Evolutionary conservation across 2,113 vertebrate species (phyloP).

Genomic region (Rattus rattus): DNA sequence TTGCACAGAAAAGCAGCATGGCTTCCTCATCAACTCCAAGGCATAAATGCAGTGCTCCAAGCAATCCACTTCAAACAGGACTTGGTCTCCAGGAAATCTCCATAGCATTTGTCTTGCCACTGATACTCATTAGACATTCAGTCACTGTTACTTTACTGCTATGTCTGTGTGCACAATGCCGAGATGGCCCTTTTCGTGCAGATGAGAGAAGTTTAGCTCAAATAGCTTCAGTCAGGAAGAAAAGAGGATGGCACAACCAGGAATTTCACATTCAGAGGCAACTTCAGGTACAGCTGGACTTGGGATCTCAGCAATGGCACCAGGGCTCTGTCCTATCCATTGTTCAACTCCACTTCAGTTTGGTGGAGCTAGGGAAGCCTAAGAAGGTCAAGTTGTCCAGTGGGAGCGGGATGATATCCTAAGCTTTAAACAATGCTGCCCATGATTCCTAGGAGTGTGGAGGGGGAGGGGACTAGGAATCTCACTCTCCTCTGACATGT

Average conservation of each 20-base stretch:
- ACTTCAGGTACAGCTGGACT: not conserved
- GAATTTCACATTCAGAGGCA: not conserved
- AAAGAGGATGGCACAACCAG: not conserved
- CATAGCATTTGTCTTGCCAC: not conserved
- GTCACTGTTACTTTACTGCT: not conserved
- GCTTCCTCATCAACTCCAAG: not conserved
- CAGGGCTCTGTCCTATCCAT: not conserved
- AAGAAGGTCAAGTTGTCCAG: not conserved
- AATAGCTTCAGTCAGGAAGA: not conserved
- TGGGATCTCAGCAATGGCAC: not conserved
- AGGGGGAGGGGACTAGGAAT: not conserved
- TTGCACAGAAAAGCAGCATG: not conserved
- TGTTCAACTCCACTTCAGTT: not conserved
- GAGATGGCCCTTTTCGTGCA: not conserved
- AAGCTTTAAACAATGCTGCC: not conserved
- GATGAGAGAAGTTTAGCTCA: not conserved
- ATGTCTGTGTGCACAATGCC: not conserved
- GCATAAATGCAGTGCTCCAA: not conserved
- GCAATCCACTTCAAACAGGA: not conserved
- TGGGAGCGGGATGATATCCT: not conserved
- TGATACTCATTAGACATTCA: not conserved
- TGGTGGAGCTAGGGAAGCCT: not conserved
- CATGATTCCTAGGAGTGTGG: not conserved
- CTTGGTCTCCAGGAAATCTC: not conserved
- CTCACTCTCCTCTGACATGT: not conserved